These are phyloP conservation scores for Tenthredo notha DNA, from an alignment of 2,888 invertebrate genomes.

Conservation along the genomic window DNA sequence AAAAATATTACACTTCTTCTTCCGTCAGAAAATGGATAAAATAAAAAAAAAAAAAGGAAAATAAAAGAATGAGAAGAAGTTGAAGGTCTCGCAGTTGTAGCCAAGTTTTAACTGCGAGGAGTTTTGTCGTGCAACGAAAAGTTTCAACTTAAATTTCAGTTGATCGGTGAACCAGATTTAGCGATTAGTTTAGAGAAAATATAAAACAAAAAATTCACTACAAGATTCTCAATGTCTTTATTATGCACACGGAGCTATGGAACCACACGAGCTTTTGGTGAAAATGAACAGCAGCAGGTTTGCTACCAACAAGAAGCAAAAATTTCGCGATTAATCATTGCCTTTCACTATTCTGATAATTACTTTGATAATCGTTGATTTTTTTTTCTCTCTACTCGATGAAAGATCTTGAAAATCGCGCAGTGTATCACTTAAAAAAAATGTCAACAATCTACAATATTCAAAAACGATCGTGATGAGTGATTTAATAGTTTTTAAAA, in stretches of 20 bases:
- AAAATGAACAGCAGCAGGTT: not conserved
- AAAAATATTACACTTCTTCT: conserved; percentile 36
- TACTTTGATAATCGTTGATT: not conserved
- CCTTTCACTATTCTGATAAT: not conserved
- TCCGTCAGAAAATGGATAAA: not conserved
- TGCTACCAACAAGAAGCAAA: not conserved
- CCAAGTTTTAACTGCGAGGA: conserved; percentile 33
- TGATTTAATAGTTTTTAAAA: not conserved
- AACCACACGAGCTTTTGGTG: not conserved
- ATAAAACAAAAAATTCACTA: conserved; percentile 14
- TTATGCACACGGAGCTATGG: not conserved
- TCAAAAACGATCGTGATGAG: not conserved
- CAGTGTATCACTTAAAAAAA: not conserved
- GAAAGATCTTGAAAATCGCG: not conserved
- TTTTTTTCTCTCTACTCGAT: not conserved
- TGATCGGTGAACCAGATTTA: not conserved
- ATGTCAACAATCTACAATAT: not conserved
- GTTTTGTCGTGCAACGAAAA: conserved; percentile 34
- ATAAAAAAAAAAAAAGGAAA: not conserved
- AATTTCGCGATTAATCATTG: not conserved
- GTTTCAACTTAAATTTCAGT: conserved; percentile 24
- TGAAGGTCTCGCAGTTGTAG: conserved; percentile 5
- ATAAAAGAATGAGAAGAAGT: not conserved
- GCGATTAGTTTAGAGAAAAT: conserved; percentile 22
- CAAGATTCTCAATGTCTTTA: not conserved